Evolutionary conservation across 92 coral and sea anemone species (phyloP).

Genomic region (Galaxea fascicularis): DNA sequence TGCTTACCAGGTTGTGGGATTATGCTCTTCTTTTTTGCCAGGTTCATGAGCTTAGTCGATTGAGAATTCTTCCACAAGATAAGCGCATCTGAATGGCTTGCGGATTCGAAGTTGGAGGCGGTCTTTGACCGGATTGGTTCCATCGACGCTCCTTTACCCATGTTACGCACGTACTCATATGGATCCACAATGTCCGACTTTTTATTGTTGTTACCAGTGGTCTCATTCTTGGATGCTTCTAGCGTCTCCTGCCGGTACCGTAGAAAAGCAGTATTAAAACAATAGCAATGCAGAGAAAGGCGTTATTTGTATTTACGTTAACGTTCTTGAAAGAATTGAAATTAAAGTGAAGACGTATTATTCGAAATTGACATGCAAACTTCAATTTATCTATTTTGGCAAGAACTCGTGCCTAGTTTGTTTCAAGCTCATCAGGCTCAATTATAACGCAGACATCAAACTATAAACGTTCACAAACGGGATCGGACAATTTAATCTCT

Average conservation of each 20-base stretch:
- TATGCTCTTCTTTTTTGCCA: conserved; percentile 76
- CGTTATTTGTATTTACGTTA: too few relatives aligned
- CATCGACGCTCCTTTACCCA: conserved; percentile 92
- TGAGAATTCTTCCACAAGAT: conserved; percentile 91
- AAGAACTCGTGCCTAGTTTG: too few relatives aligned
- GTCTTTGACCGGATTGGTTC: conserved; percentile 90
- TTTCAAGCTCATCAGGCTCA: too few relatives aligned
- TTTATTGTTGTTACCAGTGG: conserved; percentile 47
- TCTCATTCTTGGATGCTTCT: conserved; percentile 37
- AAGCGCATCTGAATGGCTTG: conserved; percentile 81
- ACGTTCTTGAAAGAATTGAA: too few relatives aligned
- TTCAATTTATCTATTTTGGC: too few relatives aligned
- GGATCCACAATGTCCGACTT: conserved; percentile 81
- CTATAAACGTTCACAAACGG: too few relatives aligned
- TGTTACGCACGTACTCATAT: conserved; percentile 90
- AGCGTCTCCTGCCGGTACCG: conserved; percentile 14
- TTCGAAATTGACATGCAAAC: too few relatives aligned
- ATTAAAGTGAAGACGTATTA: too few relatives aligned
- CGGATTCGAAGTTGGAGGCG: conserved; percentile 69
- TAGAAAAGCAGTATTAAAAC: not conserved
- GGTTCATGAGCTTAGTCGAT: conserved; percentile 48
- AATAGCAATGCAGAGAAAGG: not conserved
- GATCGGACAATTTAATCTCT: too few relatives aligned
- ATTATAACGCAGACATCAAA: too few relatives aligned
- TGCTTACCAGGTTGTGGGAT: conserved; percentile 80